Evolutionary conservation across 2,797 vertebrate species (phyloP).

Genomic region (Protosalanx chinensis): DNA sequence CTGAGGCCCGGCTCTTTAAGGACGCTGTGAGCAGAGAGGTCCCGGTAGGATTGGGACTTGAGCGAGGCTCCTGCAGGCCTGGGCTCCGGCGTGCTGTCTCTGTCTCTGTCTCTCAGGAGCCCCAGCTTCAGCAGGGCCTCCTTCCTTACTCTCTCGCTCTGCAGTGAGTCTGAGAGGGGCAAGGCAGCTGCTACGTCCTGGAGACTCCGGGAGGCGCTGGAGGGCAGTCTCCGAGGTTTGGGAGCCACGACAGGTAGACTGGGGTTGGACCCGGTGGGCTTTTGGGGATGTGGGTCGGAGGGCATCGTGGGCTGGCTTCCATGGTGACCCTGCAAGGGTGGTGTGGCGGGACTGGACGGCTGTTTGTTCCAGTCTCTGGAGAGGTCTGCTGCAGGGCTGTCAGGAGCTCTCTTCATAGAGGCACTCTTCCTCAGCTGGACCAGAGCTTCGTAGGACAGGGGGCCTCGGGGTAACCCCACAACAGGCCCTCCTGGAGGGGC

Average conservation of each 20-base stretch:
- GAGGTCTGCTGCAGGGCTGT: constrained; percentile 62
- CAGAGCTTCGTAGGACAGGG: constrained; percentile 72
- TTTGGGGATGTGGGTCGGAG: constrained; percentile 17
- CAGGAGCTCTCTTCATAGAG: constrained; percentile 63
- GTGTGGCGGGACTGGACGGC: constrained; percentile 19
- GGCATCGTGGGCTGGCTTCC: constrained; percentile 15
- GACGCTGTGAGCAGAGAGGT: constrained; percentile 27
- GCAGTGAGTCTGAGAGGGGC: constrained; percentile 25
- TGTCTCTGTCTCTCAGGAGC: constrained; percentile 69
- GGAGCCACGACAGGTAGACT: constrained; percentile 76
- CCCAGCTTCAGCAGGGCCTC: constrained; percentile 89
- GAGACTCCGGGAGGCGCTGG: constrained; percentile 69
- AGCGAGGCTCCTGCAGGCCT: constrained; percentile 17
- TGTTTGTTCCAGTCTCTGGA: constrained; percentile 48
- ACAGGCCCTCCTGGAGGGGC: constrained; percentile 37
- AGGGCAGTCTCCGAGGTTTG: constrained; percentile 78
- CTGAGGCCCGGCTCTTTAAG: constrained; percentile 19
- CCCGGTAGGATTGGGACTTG: constrained; percentile 26
- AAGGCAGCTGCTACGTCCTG: constrained; percentile 24
- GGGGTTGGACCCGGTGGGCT: constrained; percentile 28
- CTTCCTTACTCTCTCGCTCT: constrained; percentile 62
- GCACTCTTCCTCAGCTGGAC: constrained; percentile 64
- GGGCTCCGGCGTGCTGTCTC: constrained; percentile 43
- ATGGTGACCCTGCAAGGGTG: constrained; percentile 5
- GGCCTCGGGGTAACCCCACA: constrained; percentile 53